A percentile compares a stretch with the other conserved stretches of the same genome.
phyloP scores from a whole-genome alignment of 2,888 invertebrate species.

The Harpalus rubripes region DNA sequence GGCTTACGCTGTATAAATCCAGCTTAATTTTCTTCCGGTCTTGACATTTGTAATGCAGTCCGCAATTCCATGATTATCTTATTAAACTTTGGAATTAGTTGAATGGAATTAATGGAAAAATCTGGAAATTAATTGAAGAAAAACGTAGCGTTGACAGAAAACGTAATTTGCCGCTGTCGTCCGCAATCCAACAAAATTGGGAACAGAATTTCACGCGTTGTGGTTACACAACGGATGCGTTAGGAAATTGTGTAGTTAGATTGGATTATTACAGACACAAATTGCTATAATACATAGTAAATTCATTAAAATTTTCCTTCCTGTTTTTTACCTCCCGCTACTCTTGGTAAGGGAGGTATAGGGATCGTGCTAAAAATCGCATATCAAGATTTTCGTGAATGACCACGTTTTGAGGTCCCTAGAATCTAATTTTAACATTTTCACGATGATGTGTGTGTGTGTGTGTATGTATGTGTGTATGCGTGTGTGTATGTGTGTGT shows the following conservation, averaged over 20 bases:
- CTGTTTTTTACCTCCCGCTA: too few species aligned
- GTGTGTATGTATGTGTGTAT: too few species aligned
- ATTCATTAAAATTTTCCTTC: not conserved
- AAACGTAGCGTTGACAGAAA: not conserved
- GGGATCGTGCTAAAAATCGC: too few species aligned
- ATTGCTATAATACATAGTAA: not conserved
- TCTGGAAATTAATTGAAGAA: slow-evolving; percentile 10
- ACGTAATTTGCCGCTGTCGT: not conserved
- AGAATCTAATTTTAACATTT: too few species aligned
- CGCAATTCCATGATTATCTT: not conserved
- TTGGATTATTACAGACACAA: not conserved
- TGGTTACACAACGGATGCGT: not conserved
- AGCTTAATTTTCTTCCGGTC: too few species aligned
- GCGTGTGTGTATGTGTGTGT: too few species aligned
- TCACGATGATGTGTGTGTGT: too few species aligned
- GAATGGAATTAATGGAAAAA: not conserved
- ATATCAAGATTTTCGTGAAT: too few species aligned
- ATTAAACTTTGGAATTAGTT: not conserved
- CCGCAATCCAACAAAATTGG: not conserved
- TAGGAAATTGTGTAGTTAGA: not conserved
- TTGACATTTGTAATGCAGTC: too few species aligned
- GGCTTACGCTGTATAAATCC: too few species aligned
- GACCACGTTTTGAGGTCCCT: too few species aligned
- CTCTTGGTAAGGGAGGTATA: too few species aligned
- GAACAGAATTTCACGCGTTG: not conserved